Percentiles rank a stretch among this genome's conserved stretches.
Evolutionary conservation across 1,140 invertebrate genomes (phyloP).

Genomic region (Scylla paramamosain): DNA sequence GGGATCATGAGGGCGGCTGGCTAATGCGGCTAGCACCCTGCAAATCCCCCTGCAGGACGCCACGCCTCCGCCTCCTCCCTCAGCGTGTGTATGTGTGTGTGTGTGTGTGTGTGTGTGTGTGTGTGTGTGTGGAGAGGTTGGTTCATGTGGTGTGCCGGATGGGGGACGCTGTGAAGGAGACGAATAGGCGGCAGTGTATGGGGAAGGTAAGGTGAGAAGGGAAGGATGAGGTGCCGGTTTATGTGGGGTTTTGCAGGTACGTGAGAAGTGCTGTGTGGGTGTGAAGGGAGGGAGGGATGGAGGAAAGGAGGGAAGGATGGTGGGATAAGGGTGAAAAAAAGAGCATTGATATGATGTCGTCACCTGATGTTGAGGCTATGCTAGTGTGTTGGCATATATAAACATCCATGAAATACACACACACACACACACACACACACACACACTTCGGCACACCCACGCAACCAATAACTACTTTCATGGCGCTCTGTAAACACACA

Average conservation of each 20-base stretch:
- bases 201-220: neutral
- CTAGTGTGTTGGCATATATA: neutral
- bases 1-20: neutral
- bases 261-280: conserved; percentile 31
- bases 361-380: too few relatives aligned
- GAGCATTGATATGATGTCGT: too few relatives aligned
- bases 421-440: neutral
- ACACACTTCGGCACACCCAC: neutral
- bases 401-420: neutral
- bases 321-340: too few relatives aligned
- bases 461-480: neutral
- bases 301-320: neutral
- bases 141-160: neutral
- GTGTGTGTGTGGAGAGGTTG: neutral
- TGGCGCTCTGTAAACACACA: neutral
- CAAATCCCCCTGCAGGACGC: conserved; percentile 47
- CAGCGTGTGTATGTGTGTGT: neutral
- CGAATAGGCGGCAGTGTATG: neutral
- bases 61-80: neutral
- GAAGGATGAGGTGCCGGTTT: neutral
- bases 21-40: conserved; percentile 46
- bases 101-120: conserved; percentile 3
- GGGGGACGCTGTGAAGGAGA: neutral
- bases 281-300: neutral
- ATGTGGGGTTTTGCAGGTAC: neutral